These are phyloP conservation scores for Neria commutata DNA, from an alignment of 2,888 invertebrate species.

Conservation along the genomic window DNA sequence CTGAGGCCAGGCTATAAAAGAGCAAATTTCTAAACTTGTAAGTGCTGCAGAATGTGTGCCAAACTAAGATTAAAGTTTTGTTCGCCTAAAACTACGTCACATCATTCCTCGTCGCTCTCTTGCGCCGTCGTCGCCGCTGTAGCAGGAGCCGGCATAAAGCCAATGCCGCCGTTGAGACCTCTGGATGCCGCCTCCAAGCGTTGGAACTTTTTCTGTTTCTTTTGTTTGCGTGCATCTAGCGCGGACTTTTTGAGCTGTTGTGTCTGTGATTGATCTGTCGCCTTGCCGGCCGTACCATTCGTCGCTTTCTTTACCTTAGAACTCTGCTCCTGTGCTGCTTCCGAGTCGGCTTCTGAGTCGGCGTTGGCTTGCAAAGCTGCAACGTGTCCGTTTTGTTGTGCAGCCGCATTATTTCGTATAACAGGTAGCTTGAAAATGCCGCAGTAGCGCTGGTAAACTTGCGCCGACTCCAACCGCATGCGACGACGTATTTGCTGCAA, in stretches of 20 bases:
- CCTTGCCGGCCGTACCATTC: neutral
- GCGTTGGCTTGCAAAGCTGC: constrained; percentile 12
- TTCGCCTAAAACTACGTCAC: no score
- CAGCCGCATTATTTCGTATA: constrained; percentile 32
- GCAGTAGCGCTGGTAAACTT: constrained; percentile 45
- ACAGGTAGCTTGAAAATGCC: constrained; percentile 34
- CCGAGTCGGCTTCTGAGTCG: neutral
- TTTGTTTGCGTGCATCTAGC: constrained; percentile 38
- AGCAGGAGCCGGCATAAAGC: constrained; percentile 31
- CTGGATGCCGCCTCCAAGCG: constrained; percentile 45
- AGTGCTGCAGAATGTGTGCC: no score
- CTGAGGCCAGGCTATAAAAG: no score
- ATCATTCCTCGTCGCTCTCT: no score
- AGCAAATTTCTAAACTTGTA: no score
- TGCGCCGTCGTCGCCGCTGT: neutral
- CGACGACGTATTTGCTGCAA: constrained; percentile 41
- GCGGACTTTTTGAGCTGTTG: constrained; percentile 27
- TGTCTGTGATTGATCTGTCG: constrained; percentile 12
- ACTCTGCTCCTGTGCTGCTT: neutral
- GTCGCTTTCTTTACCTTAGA: constrained; percentile 7
- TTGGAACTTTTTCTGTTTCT: constrained; percentile 47
- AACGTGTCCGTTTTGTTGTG: constrained; percentile 21
- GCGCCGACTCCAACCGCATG: constrained; percentile 38
- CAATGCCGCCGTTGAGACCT: constrained; percentile 45
- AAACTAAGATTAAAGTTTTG: no score